Evolutionary conservation across 2,797 vertebrate genomes (phyloP).

Genomic region (Myotis daubentonii): DNA sequence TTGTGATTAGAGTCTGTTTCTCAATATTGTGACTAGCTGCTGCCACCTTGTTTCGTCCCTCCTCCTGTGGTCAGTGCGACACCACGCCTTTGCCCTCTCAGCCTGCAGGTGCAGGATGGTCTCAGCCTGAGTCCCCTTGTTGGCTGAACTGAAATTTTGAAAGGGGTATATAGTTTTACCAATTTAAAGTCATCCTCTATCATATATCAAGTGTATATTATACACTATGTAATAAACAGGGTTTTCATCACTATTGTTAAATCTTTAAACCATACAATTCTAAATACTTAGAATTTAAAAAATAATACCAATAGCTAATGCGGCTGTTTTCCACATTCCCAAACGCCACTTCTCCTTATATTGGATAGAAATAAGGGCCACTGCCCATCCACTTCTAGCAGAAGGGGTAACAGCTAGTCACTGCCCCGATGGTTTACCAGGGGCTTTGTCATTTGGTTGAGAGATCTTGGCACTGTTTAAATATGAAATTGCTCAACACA

Average conservation of each 20-base stretch:
- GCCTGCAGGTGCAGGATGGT: background rate
- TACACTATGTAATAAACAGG: background rate
- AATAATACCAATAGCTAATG: background rate
- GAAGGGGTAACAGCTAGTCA: background rate
- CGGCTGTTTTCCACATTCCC: background rate
- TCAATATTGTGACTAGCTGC: background rate
- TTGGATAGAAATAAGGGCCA: background rate
- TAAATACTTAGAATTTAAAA: constrained; percentile 29
- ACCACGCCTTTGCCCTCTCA: background rate
- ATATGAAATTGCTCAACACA: background rate
- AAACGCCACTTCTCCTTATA: background rate
- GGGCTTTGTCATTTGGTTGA: background rate
- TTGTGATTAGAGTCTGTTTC: background rate
- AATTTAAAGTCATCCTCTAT: background rate
- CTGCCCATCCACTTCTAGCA: background rate
- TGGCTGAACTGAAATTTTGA: background rate
- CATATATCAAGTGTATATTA: background rate
- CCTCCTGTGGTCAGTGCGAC: background rate
- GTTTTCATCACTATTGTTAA: background rate
- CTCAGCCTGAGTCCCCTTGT: background rate
- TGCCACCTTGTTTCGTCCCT: background rate
- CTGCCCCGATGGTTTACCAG: background rate
- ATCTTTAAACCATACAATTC: background rate
- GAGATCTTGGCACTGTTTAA: background rate
- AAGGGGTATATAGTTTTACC: background rate